phyloP scores from a whole-genome alignment of 2,113 vertebrate species.

The Cyanistes caeruleus region DNA sequence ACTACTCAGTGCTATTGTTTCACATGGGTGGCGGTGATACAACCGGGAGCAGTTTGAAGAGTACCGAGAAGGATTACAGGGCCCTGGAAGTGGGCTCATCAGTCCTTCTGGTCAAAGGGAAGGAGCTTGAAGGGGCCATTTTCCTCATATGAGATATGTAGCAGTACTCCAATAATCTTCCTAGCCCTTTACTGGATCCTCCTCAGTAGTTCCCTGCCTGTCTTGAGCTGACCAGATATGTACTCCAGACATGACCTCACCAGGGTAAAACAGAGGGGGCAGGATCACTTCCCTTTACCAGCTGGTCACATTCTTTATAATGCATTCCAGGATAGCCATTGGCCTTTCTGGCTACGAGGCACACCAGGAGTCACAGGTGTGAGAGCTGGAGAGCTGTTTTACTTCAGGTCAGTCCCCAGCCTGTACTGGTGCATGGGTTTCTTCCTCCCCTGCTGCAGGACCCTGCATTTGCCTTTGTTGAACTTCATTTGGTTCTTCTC shows the following conservation, averaged over 20 bases:
- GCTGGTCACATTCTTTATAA: not conserved
- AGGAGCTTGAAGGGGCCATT: not conserved
- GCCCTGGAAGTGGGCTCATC: not conserved
- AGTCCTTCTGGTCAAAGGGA: not conserved
- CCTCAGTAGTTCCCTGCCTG: not conserved
- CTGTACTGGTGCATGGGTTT: no score
- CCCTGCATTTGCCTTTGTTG: not conserved
- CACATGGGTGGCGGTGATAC: not conserved
- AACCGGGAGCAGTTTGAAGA: not conserved
- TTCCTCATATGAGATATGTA: rapidly evolving
- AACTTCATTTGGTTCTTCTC: not conserved
- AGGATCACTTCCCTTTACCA: not conserved
- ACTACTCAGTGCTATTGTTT: not conserved
- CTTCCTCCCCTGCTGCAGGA: not conserved
- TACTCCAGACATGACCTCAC: not conserved
- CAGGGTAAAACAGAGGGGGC: not conserved
- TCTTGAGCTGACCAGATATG: no score
- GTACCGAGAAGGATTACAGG: not conserved
- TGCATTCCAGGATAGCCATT: not conserved
- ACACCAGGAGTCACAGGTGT: not conserved
- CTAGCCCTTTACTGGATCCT: not conserved
- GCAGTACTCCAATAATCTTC: not conserved
- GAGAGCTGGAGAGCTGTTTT: not conserved
- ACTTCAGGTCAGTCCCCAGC: not conserved
- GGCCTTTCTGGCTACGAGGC: not conserved